Evolutionary conservation across 2,888 invertebrate genomes (phyloP).

Genomic region (Phyto melanocephala): DNA sequence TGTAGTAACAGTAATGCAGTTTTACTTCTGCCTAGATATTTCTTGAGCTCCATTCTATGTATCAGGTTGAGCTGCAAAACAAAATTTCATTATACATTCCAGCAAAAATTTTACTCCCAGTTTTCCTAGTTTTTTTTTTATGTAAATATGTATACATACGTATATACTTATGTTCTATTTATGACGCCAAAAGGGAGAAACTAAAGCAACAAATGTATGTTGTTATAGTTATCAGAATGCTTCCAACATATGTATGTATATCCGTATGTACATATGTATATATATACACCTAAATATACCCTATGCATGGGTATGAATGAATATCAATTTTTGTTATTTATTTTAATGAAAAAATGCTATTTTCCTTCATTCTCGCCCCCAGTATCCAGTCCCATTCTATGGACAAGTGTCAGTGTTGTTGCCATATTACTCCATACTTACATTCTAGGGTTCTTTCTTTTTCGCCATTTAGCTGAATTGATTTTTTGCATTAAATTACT

Average conservation of each 20-base stretch:
- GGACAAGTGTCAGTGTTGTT: conserved; percentile 12
- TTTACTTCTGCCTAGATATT: conserved; percentile 62
- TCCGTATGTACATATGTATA: not conserved
- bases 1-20: conserved; percentile 54
- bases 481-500: conserved; percentile 70
- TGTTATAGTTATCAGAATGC: conserved; percentile 29
- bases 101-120: conserved; percentile 41
- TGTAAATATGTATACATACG: not conserved
- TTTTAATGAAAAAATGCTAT: conserved; percentile 7
- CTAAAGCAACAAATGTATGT: conserved; percentile 57
- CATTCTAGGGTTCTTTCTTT: conserved; percentile 37
- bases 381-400: not conserved
- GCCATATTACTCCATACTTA: conserved; percentile 42
- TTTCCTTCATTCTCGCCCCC: too few relatives aligned
- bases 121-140: conserved; percentile 1
- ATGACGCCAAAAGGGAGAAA: conserved; percentile 34
- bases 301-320: conserved; percentile 41
- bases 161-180: conserved; percentile 11
- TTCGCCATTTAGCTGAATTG: conserved; percentile 74
- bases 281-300: not conserved
- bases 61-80: conserved; percentile 27
- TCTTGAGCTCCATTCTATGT: conserved; percentile 30
- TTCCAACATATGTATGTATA: too few relatives aligned
- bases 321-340: not conserved
- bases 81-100: conserved; percentile 47